phyloP scores from a whole-genome alignment of 2,113 vertebrate species.

The Oryzias melastigma region DNA sequence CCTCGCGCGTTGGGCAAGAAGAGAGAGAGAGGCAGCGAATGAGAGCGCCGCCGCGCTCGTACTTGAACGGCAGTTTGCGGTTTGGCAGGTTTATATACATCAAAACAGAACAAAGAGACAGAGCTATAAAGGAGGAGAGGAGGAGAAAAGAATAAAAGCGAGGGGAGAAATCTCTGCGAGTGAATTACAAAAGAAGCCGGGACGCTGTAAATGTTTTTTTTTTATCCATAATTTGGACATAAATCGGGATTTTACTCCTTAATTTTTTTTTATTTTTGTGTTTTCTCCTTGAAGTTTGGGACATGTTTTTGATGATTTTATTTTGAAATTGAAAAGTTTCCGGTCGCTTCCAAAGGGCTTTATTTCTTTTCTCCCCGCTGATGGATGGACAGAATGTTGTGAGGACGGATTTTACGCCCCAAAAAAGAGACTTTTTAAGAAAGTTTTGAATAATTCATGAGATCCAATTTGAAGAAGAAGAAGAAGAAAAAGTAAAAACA shows the following conservation, averaged over 20 bases:
- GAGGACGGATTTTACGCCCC: constrained; percentile 67
- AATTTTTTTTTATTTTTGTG: too few species aligned
- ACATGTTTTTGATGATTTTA: constrained; percentile 15
- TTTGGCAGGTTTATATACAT: constrained; percentile 83
- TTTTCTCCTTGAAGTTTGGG: constrained; percentile 70
- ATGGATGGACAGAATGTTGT: constrained; percentile 54
- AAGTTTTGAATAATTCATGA: constrained; percentile 84
- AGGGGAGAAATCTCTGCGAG: constrained; percentile 66
- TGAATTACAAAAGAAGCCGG: constrained; percentile 76
- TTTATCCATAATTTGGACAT: constrained; percentile 64
- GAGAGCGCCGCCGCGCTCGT: constrained; percentile 73
- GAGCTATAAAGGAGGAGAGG: constrained; percentile 64
- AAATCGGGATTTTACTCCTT: constrained; percentile 62
- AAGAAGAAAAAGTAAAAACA: constrained; percentile 66
- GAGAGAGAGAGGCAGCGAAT: constrained; percentile 65
- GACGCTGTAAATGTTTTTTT: constrained; percentile 64
- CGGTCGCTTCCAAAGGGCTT: constrained; percentile 48
- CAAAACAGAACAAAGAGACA: constrained; percentile 83
- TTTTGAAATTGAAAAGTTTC: constrained; percentile 65
- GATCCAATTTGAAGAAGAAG: constrained; percentile 74
- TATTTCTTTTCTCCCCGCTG: constrained; percentile 19
- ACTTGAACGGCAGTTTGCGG: constrained; percentile 88
- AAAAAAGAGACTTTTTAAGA: constrained; percentile 69
- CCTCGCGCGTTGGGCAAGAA: constrained; percentile 29
- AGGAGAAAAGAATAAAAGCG: constrained; percentile 8